These are phyloP conservation scores for Lasioglossum pauxillum DNA, from an alignment of 2,888 invertebrate genomes.

Conservation along the genomic window DNA sequence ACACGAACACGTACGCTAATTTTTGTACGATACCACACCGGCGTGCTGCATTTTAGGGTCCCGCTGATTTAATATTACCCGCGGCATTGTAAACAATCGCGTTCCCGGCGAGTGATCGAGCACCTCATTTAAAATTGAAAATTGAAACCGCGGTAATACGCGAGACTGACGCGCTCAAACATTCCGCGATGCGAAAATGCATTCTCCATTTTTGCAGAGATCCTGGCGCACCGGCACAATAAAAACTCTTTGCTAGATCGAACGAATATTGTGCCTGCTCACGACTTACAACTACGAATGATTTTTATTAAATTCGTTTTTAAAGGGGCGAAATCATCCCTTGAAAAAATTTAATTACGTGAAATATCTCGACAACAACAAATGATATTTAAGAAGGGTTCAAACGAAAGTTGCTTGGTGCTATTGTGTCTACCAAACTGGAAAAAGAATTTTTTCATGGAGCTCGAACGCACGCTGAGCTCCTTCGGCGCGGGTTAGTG, in stretches of 20 bases:
- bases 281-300: too few relatives aligned
- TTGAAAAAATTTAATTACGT: too few relatives aligned
- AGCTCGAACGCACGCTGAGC: too few relatives aligned
- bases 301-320: too few relatives aligned
- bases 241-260: background rate
- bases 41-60: background rate
- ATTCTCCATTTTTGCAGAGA: background rate
- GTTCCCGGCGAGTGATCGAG: background rate
- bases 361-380: too few relatives aligned
- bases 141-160: background rate
- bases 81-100: background rate
- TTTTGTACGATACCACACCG: background rate
- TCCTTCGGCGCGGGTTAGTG: too few relatives aligned
- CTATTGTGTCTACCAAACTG: too few relatives aligned
- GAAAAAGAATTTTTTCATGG: too few relatives aligned
- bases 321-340: too few relatives aligned
- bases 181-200: background rate
- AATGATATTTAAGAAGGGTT: too few relatives aligned
- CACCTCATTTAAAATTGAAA: background rate
- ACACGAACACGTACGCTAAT: slow-evolving; percentile 1
- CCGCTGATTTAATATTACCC: background rate
- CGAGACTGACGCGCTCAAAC: background rate
- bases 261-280: too few relatives aligned
- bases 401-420: too few relatives aligned
- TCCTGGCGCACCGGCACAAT: background rate